A percentile compares a stretch with the other conserved stretches of the same genome.
These are phyloP conservation scores for Brachirus orientalis DNA, from an alignment of 2,113 vertebrate genomes.

Conservation along the genomic window DNA sequence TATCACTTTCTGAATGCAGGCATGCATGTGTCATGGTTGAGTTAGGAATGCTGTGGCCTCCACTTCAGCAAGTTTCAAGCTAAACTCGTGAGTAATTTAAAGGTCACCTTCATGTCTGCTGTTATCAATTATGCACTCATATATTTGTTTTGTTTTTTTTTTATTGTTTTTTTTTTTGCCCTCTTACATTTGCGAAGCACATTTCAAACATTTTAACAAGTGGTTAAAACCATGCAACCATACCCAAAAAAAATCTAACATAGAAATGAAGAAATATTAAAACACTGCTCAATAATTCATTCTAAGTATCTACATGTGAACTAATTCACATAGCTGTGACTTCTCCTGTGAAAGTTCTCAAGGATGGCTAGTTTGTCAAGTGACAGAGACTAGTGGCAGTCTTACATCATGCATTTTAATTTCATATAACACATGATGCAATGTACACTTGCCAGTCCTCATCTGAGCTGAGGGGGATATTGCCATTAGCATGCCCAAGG, in stretches of 20 bases:
- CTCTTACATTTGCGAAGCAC: slow-evolving; percentile 7
- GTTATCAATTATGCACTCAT: slow-evolving; percentile 66
- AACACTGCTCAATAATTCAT: not conserved
- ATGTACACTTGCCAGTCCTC: slow-evolving; percentile 23
- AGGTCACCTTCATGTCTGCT: slow-evolving; percentile 51
- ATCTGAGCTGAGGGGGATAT: slow-evolving; percentile 11
- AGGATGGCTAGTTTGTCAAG: slow-evolving; percentile 1
- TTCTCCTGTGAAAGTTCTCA: not conserved
- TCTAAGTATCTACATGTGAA: not conserved
- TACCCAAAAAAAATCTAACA: not conserved
- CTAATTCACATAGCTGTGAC: not conserved
- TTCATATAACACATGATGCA: slow-evolving; percentile 33
- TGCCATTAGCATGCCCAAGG: slow-evolving; percentile 11
- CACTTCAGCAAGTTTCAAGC: slow-evolving; percentile 60
- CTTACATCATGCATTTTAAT: slow-evolving; percentile 44
- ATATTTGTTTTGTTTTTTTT: slow-evolving; percentile 37
- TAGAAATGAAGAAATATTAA: not conserved
- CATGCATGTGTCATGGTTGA: slow-evolving; percentile 33
- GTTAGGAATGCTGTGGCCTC: slow-evolving; percentile 32
- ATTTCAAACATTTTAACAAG: slow-evolving; percentile 3
- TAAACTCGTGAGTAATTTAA: slow-evolving; percentile 75
- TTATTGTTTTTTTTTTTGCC: slow-evolving; percentile 28
- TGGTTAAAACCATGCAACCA: not conserved
- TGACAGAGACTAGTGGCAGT: slow-evolving; percentile 10
- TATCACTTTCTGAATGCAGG: slow-evolving; percentile 29